phyloP scores from a whole-genome alignment of 2,113 vertebrate species.

The Emydocephalus ijimae region DNA sequence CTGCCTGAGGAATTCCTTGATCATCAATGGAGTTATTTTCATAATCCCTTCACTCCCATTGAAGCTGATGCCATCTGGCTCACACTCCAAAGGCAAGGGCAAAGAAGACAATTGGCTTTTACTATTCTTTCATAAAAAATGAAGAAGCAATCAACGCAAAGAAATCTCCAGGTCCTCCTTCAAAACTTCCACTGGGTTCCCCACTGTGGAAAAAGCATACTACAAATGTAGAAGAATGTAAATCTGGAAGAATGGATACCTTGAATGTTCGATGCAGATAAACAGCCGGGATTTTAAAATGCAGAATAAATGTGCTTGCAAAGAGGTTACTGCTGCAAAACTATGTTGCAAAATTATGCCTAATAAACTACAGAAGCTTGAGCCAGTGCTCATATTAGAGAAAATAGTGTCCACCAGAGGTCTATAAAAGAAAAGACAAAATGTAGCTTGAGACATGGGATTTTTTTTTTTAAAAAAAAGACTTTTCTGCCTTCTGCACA shows the following conservation, averaged over 20 bases:
- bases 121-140: constrained; percentile 42
- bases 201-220: constrained; percentile 24
- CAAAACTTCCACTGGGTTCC: constrained; percentile 30
- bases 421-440: not conserved
- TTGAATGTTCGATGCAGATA: not conserved
- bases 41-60: constrained; percentile 24
- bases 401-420: not conserved
- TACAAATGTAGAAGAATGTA: constrained; percentile 10
- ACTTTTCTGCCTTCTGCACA: too few species aligned
- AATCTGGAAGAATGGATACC: not conserved
- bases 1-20: not conserved
- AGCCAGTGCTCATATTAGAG: too few species aligned
- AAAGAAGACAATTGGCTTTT: constrained; percentile 50
- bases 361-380: not conserved
- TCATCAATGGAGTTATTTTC: constrained; percentile 34
- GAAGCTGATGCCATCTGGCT: constrained; percentile 50
- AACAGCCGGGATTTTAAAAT: not conserved
- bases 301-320: not conserved
- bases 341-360: not conserved
- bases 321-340: not conserved
- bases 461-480: not conserved
- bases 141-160: constrained; percentile 46
- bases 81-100: constrained; percentile 39
- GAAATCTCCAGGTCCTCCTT: constrained; percentile 30
- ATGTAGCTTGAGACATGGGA: not conserved